These are phyloP conservation scores for Leucania comma DNA, from an alignment of 2,888 invertebrate species.

Conservation along the genomic window DNA sequence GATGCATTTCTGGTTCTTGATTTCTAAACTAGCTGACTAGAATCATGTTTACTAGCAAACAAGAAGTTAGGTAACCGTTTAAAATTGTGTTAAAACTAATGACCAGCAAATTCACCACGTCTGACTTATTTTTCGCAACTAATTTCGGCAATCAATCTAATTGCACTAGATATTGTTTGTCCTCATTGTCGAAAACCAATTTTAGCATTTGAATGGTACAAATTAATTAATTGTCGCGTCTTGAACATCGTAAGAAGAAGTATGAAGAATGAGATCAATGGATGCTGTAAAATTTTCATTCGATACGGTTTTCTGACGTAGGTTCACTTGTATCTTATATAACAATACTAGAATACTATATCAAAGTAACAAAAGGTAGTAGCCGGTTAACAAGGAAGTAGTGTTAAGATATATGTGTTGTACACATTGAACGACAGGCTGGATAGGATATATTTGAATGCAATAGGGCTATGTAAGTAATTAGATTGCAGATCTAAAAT, in stretches of 20 bases:
- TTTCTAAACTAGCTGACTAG: no score
- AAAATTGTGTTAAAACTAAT: not conserved
- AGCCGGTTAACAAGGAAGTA: slow-evolving; percentile 6
- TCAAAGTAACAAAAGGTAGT: not conserved
- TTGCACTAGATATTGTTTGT: slow-evolving; percentile 38
- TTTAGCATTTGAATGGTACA: slow-evolving; percentile 59
- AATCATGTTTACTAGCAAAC: not conserved
- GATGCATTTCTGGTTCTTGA: no score
- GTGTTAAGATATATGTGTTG: not conserved
- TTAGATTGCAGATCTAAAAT: not conserved
- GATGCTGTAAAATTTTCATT: slow-evolving; percentile 62
- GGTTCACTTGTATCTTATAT: slow-evolving; percentile 1
- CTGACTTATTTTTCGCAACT: slow-evolving; percentile 11
- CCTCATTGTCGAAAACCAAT: slow-evolving; percentile 37
- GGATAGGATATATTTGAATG: not conserved
- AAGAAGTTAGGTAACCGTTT: not conserved
- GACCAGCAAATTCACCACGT: not conserved
- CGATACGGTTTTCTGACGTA: slow-evolving; percentile 43
- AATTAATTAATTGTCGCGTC: slow-evolving; percentile 60
- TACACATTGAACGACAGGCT: not conserved
- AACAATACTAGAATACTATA: not conserved
- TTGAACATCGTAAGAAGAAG: slow-evolving; percentile 31
- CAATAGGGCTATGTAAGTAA: not conserved
- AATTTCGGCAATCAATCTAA: slow-evolving; percentile 38
- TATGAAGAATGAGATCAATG: slow-evolving; percentile 43